Percentiles rank a stretch among this genome's conserved stretches.
Evolutionary conservation across 1,140 invertebrate species (phyloP).

Genomic region (Laupala kohalensis): DNA sequence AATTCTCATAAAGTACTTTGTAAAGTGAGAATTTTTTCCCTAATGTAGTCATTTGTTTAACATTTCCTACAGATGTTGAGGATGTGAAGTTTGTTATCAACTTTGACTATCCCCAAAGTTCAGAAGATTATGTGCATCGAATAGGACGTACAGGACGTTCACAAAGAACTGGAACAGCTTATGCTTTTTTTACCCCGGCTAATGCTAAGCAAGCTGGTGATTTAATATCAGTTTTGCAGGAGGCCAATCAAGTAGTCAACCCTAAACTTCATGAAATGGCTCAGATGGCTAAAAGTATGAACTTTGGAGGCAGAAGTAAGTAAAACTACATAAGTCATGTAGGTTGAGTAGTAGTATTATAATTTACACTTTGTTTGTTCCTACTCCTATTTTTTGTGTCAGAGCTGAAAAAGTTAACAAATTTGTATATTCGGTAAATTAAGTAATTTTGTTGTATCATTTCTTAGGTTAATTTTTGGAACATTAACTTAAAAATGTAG

Average conservation of each 20-base stretch:
- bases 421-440: too few species aligned
- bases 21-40: not conserved
- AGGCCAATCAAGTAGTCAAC: slow-evolving; percentile 87
- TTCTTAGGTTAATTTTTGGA: too few species aligned
- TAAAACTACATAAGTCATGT: too few species aligned
- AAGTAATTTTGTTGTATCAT: too few species aligned
- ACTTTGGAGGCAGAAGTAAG: slow-evolving; percentile 26
- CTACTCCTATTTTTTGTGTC: too few species aligned
- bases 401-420: too few species aligned
- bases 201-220: slow-evolving; percentile 89
- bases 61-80: slow-evolving; percentile 73
- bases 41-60: not conserved
- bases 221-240: slow-evolving; percentile 79
- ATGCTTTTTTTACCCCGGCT: slow-evolving; percentile 92
- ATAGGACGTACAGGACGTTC: slow-evolving; percentile 95
- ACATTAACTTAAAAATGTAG: too few species aligned
- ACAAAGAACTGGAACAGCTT: slow-evolving; percentile 91
- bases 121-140: slow-evolving; percentile 98
- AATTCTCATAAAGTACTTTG: not conserved
- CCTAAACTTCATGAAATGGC: slow-evolving; percentile 53
- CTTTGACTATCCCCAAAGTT: slow-evolving; percentile 97
- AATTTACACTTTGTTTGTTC: too few species aligned
- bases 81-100: slow-evolving; percentile 99
- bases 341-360: too few species aligned
- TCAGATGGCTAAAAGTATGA: slow-evolving; percentile 28